Evolutionary conservation across 2,113 vertebrate species (phyloP).

Genomic region (Antechinus flavipes): DNA sequence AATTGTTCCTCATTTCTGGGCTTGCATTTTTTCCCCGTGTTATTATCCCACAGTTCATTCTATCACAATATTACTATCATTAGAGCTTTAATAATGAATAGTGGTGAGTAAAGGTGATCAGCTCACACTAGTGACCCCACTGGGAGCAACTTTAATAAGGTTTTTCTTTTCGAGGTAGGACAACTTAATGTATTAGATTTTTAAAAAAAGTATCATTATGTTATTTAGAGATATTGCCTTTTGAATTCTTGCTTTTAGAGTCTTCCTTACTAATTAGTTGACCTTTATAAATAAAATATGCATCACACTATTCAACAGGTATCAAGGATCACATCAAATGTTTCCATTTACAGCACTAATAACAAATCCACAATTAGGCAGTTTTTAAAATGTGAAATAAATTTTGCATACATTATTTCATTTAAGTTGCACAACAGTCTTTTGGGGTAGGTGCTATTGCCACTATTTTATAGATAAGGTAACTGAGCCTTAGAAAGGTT

Average conservation of each 20-base stretch:
- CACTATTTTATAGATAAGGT: background rate
- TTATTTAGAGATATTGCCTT: conserved; percentile 57
- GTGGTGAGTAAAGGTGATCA: conserved; percentile 29
- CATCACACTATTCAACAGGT: conserved; percentile 52
- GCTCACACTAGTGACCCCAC: background rate
- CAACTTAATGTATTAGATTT: conserved; percentile 46
- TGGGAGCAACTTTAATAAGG: background rate
- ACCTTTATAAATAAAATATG: conserved; percentile 74
- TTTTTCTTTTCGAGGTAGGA: background rate
- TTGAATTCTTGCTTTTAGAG: conserved; percentile 65
- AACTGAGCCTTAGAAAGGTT: background rate
- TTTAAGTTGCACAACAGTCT: background rate
- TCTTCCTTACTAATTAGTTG: conserved; percentile 71
- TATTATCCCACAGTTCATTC: conserved; percentile 41
- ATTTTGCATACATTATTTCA: background rate
- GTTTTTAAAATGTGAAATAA: background rate
- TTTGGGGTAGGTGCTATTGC: background rate
- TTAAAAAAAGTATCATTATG: conserved; percentile 40
- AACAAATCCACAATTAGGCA: background rate
- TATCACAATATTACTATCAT: conserved; percentile 52
- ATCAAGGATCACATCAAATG: conserved; percentile 1
- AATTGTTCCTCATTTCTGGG: conserved; percentile 48
- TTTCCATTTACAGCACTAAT: background rate
- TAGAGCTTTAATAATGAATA: conserved; percentile 52
- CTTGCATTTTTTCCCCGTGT: conserved; percentile 30